Conservation (phyloP, 2,888 invertebrate genomes). For the Ganaspis brasiliensis region DNA sequence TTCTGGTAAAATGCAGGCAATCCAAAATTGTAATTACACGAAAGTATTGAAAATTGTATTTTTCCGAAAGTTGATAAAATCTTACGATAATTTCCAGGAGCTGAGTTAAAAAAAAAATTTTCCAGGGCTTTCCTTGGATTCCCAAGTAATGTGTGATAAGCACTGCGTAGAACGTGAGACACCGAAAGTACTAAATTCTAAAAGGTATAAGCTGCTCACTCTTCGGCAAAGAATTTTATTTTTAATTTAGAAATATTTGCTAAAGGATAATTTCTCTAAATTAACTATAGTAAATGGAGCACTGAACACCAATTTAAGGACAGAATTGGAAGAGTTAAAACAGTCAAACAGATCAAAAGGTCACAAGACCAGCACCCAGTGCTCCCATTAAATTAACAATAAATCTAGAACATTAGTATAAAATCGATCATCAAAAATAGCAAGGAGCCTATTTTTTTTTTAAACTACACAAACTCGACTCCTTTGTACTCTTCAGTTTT, state of each 20-base stretch:
- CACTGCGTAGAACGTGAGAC: conserved; percentile 36
- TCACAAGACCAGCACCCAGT: conserved; percentile 4
- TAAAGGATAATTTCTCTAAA: neutral
- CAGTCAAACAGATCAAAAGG: conserved; percentile 15
- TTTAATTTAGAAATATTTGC: conserved; percentile 2
- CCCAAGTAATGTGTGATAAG: conserved; percentile 37
- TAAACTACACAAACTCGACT: conserved; percentile 7
- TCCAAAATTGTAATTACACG: too few relatives aligned
- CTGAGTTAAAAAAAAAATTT: neutral
- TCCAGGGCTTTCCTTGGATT: neutral
- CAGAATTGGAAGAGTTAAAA: neutral
- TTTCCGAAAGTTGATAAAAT: too few relatives aligned
- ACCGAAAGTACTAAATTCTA: conserved; percentile 36
- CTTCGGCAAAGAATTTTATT: conserved; percentile 4
- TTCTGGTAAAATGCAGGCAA: too few relatives aligned
- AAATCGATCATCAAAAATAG: conserved; percentile 7
- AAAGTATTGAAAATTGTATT: too few relatives aligned
- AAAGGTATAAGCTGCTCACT: conserved; percentile 17
- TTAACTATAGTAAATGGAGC: conserved; percentile 31
- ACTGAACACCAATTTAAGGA: conserved; percentile 1
- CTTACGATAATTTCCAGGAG: conserved; percentile 39
- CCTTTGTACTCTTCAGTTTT: conserved; percentile 11
- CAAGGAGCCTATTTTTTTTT: conserved; percentile 1
- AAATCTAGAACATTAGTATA: conserved; percentile 28
- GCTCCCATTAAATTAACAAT: conserved; percentile 32